Evolutionary conservation across 2,113 vertebrate genomes (phyloP).

Genomic region (Salvelinus sp.): DNA sequence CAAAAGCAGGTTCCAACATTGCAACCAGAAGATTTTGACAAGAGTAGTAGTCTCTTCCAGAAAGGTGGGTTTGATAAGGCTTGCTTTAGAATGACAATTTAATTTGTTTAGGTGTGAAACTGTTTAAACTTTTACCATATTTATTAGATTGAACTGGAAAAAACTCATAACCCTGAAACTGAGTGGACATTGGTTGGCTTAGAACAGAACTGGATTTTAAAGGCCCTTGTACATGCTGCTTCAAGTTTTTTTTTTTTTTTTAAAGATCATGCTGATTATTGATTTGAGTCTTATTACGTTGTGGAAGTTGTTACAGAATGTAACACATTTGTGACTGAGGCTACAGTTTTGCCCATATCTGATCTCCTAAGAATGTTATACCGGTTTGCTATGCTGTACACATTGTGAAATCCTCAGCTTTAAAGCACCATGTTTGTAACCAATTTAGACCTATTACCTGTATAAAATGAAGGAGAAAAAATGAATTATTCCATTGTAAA

Average conservation of each 20-base stretch:
- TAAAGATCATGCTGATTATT: slow-evolving; percentile 13
- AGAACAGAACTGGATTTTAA: slow-evolving; percentile 28
- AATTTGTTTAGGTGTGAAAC: slow-evolving; percentile 6
- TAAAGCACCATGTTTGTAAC: slow-evolving; percentile 60
- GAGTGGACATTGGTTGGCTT: background rate
- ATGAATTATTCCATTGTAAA: slow-evolving; percentile 47
- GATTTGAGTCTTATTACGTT: slow-evolving; percentile 44
- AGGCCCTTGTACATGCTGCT: slow-evolving; percentile 17
- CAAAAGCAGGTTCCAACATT: too few relatives aligned
- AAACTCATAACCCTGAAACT: background rate
- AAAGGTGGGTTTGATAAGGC: background rate
- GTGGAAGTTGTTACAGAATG: slow-evolving; percentile 20
- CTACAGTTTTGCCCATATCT: slow-evolving; percentile 39
- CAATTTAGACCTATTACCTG: slow-evolving; percentile 52
- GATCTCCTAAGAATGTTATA: background rate
- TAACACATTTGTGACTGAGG: slow-evolving; percentile 9
- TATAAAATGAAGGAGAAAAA: slow-evolving; percentile 45
- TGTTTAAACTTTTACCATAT: background rate
- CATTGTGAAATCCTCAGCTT: slow-evolving; percentile 57
- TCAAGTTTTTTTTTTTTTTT: slow-evolving; percentile 25
- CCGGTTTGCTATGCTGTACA: slow-evolving; percentile 54
- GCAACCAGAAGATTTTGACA: background rate
- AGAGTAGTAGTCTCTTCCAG: background rate
- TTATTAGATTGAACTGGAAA: slow-evolving; percentile 4
- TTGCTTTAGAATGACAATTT: background rate